These are phyloP conservation scores for Carassius gibelio DNA, from an alignment of 2,113 vertebrate species.

Conservation along the genomic window DNA sequence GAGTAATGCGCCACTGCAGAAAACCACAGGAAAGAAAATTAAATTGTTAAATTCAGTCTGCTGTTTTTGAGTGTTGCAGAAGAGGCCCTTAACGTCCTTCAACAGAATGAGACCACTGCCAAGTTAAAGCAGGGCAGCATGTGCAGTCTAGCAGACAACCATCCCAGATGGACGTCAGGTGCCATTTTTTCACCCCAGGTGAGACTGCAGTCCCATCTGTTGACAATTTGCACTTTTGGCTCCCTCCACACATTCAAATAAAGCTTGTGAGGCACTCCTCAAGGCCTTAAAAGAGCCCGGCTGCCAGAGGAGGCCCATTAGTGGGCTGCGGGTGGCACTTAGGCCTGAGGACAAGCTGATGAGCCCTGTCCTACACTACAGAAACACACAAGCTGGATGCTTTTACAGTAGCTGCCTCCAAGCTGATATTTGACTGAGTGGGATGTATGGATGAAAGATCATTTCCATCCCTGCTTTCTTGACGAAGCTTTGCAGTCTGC, in stretches of 20 bases:
- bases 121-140: slow-evolving; percentile 37
- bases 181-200: slow-evolving; percentile 44
- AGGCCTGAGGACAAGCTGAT: slow-evolving; percentile 39
- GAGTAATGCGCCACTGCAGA: not conserved
- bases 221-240: slow-evolving; percentile 49
- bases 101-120: slow-evolving; percentile 14
- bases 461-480: not conserved
- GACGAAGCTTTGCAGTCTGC: not conserved
- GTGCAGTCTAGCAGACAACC: slow-evolving; percentile 31
- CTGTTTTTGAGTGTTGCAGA: not conserved
- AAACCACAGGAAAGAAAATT: not conserved
- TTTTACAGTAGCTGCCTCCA: slow-evolving; percentile 12
- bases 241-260: slow-evolving; percentile 36
- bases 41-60: not conserved
- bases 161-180: slow-evolving; percentile 58
- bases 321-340: slow-evolving; percentile 43
- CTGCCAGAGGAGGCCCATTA: slow-evolving; percentile 44
- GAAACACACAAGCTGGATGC: slow-evolving; percentile 6
- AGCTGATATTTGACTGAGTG: slow-evolving; percentile 36
- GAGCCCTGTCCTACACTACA: slow-evolving; percentile 14
- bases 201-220: slow-evolving; percentile 55
- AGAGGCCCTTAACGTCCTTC: slow-evolving; percentile 41
- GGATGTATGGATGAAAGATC: slow-evolving; percentile 29
- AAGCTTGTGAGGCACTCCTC: not conserved
- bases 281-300: slow-evolving; percentile 32